phyloP scores from a whole-genome alignment of 2,113 vertebrate species.

The Callipepla californica region DNA sequence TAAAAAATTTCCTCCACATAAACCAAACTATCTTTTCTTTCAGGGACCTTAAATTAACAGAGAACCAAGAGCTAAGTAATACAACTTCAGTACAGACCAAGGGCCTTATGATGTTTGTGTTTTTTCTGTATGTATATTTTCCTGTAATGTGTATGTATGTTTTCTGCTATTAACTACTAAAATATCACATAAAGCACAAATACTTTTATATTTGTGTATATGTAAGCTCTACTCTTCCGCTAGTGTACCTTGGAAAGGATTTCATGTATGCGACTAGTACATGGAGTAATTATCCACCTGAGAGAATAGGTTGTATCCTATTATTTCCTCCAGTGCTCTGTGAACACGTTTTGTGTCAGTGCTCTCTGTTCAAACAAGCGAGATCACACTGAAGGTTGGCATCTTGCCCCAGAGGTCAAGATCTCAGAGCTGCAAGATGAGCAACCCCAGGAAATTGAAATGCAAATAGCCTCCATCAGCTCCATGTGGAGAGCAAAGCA shows the following conservation, averaged over 20 bases:
- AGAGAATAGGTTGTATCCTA: slow-evolving; percentile 2
- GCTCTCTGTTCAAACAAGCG: not conserved
- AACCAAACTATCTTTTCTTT: not conserved
- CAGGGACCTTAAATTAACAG: not conserved
- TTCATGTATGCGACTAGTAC: not conserved
- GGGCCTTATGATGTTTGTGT: not conserved
- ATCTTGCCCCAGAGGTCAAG: not conserved
- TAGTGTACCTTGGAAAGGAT: not conserved
- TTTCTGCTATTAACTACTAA: not conserved
- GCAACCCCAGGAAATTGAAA: fast-evolving
- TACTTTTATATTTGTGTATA: fast-evolving
- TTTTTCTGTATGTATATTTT: not conserved
- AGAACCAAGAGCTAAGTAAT: not conserved
- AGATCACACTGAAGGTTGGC: not conserved
- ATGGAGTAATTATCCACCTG: slow-evolving; percentile 25
- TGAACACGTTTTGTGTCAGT: not conserved
- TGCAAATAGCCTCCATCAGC: not conserved
- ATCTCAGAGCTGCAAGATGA: fast-evolving
- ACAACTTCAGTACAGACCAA: not conserved
- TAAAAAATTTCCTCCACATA: not conserved
- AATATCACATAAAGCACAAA: not conserved
- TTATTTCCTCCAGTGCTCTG: not conserved
- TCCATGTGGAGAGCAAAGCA: not conserved
- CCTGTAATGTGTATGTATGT: too few relatives aligned
- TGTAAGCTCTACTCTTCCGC: not conserved